phyloP scores from a whole-genome alignment of 2,888 invertebrate genomes.

The Eilema depressum region DNA sequence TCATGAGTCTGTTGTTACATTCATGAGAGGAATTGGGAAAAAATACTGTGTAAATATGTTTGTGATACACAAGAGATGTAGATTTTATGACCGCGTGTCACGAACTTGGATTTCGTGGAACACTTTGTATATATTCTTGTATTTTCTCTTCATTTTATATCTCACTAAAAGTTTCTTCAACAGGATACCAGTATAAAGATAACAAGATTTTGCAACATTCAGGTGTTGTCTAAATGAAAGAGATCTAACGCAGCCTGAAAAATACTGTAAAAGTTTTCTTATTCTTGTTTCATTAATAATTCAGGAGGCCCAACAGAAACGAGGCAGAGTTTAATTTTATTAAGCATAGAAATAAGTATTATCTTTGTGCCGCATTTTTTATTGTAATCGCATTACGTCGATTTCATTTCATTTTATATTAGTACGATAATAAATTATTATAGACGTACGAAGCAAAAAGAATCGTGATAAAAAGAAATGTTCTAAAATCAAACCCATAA shows the following conservation, averaged over 20 bases:
- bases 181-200: constrained; percentile 44
- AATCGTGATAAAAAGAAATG: constrained; percentile 14
- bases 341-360: constrained; percentile 33
- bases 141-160: constrained; percentile 34
- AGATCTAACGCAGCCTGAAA: constrained; percentile 40
- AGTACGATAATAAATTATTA: not conserved
- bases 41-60: constrained; percentile 60
- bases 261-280: constrained; percentile 43
- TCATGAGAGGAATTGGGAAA: constrained; percentile 60
- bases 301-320: constrained; percentile 39
- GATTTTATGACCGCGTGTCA: constrained; percentile 53
- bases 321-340: constrained; percentile 40
- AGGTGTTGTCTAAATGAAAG: constrained; percentile 39
- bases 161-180: constrained; percentile 31
- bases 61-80: constrained; percentile 57
- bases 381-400: constrained; percentile 33
- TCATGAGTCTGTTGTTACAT: constrained; percentile 66
- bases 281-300: constrained; percentile 46
- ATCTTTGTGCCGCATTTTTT: constrained; percentile 28
- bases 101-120: constrained; percentile 33
- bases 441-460: constrained; percentile 3
- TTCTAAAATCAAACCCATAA: constrained; percentile 10
- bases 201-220: constrained; percentile 47
- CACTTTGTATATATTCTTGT: constrained; percentile 21
- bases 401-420: constrained; percentile 30